Evolutionary conservation across 2,113 vertebrate species (phyloP), one percentile per base, ranked within the genome.

Genomic region (Pelecanoides urinatrix): DNA sequence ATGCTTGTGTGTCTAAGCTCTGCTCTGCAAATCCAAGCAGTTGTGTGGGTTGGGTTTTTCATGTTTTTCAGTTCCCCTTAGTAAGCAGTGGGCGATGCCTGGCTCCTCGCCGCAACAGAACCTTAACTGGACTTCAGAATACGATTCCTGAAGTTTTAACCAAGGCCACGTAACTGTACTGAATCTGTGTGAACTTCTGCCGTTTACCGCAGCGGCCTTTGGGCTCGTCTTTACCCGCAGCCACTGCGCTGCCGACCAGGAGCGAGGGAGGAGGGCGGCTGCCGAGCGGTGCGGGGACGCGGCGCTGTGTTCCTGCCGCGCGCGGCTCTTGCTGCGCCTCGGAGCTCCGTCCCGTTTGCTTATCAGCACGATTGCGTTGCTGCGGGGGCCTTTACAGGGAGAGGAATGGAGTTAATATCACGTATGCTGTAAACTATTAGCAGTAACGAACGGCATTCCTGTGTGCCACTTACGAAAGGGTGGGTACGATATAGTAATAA

Each of bases 401-500:
- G 29, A 16, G 34, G 1, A 5, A 0, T 10, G 89, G 71, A 29
- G 63, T 4, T 16, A 6, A 1, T 8, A 1, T 5, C 3, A 0
- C 6, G 13, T 11, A 0, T 65, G 76, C 47, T 29, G 7, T 6
- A 4, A 21, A 0, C 34, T 18, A 1, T 4, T 11, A 1, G 32
- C 25, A 8, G 49, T 4, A 11, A 11, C 15, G 22, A 32, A 6
- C 23, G 21, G 53, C 20, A 0, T 16, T 42, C 40, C 74, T 13
- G n/a, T 11, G 0, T 17, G 50, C 59, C 23, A 1, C 23, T 9
- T 23, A 5, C 2, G 7, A 10, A 18, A n/a, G 53, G 30, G 11
- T 9, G 40, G 58, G 6, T 0, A 0, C 5, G 36, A 3, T 7
- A 2, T 0, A n/a, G 84, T 3, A 18, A 1, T 8, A 1, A 12